Evolutionary conservation across 2,888 invertebrate genomes (phyloP).

Genomic region (Mythimna vitellina): DNA sequence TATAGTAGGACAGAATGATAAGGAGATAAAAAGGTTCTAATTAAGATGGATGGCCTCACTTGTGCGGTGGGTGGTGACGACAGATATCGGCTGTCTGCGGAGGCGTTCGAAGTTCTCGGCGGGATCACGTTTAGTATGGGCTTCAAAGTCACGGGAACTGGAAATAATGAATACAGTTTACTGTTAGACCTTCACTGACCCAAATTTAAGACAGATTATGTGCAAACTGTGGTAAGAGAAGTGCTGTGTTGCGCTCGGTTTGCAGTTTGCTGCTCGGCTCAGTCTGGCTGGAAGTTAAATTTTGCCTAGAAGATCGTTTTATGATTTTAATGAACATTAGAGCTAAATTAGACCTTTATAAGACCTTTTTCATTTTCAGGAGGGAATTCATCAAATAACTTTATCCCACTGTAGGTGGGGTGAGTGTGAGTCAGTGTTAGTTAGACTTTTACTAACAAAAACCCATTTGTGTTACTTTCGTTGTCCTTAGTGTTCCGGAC

Average conservation of each 20-base stretch:
- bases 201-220: slow-evolving; percentile 10
- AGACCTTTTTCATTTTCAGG: too few species aligned
- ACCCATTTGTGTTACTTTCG: too few species aligned
- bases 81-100: slow-evolving; percentile 78
- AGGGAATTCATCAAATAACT: too few species aligned
- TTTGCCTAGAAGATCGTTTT: neutral
- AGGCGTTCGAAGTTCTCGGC: slow-evolving; percentile 79
- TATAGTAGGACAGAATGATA: slow-evolving; percentile 65
- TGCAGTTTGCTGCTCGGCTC: neutral
- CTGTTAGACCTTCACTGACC: slow-evolving; percentile 40
- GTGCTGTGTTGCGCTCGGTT: slow-evolving; percentile 9
- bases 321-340: neutral
- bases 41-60: slow-evolving; percentile 79
- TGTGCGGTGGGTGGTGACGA: slow-evolving; percentile 80
- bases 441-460: too few species aligned
- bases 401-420: too few species aligned
- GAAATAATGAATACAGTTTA: slow-evolving; percentile 57
- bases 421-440: too few species aligned
- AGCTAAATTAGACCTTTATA: neutral
- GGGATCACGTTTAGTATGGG: slow-evolving; percentile 92
- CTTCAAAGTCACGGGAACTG: slow-evolving; percentile 90
- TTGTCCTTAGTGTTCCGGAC: too few species aligned
- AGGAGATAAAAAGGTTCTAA: slow-evolving; percentile 73
- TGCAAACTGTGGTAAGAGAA: slow-evolving; percentile 1
- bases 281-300: neutral